Conservation (phyloP, 2,797 vertebrate species). For the Enteromius radiatus region DNA sequence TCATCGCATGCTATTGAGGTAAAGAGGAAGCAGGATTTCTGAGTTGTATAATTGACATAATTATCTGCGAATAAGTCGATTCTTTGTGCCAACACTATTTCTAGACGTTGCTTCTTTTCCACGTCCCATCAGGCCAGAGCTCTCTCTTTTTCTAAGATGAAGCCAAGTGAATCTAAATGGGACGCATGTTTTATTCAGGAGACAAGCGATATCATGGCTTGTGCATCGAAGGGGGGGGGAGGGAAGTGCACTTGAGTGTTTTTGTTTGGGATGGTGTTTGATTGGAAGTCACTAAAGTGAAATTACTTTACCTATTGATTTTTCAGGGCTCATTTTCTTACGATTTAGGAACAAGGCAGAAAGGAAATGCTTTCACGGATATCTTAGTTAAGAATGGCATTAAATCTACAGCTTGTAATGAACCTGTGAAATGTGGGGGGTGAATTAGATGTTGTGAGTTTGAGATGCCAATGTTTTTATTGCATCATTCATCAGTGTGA, state of each 20-base stretch:
- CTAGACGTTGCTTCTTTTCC: conserved; percentile 27
- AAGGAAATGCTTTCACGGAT: conserved; percentile 28
- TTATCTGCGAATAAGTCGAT: conserved; percentile 37
- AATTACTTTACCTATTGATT: conserved; percentile 51
- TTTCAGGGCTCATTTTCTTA: conserved; percentile 31
- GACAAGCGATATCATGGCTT: conserved; percentile 30
- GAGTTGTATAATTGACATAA: conserved; percentile 46
- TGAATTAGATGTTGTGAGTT: conserved; percentile 39
- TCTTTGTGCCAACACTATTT: conserved; percentile 34
- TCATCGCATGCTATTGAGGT: not conserved
- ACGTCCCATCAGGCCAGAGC: conserved; percentile 18
- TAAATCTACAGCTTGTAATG: conserved; percentile 40
- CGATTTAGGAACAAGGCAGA: conserved; percentile 22
- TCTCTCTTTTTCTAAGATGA: conserved; percentile 20
- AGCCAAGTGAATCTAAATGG: conserved; percentile 34
- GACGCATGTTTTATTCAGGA: conserved; percentile 52
- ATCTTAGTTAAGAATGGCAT: conserved; percentile 46
- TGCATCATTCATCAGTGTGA: conserved; percentile 33
- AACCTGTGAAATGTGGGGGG: conserved; percentile 19
- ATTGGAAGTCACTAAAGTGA: conserved; percentile 46
- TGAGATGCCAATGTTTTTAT: conserved; percentile 22
- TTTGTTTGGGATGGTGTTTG: conserved; percentile 41
- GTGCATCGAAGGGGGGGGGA: not conserved
- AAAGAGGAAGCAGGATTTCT: conserved; percentile 32
- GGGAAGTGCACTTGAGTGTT: conserved; percentile 16